Conservation (phyloP, 2,888 invertebrate species). For the Hydriomena furcata region DNA sequence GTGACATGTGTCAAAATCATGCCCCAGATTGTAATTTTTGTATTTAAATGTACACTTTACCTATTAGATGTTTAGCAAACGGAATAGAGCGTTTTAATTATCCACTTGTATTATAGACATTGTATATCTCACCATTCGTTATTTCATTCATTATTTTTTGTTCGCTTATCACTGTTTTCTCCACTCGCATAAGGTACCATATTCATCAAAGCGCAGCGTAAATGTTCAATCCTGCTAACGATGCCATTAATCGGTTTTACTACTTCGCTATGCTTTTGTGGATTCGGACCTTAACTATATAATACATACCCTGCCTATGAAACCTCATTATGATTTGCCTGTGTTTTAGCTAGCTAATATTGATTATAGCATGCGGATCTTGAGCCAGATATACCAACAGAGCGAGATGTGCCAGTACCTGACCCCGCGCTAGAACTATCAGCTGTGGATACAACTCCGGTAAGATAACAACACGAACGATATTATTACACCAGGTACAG, state of each 20-base stretch:
- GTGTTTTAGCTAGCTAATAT: conserved; percentile 17
- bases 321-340: conserved; percentile 7
- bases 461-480: conserved; percentile 29
- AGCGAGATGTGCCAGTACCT: conserved; percentile 15
- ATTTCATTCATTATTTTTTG: conserved; percentile 2
- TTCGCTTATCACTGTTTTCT: conserved; percentile 6
- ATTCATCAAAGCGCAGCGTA: not conserved
- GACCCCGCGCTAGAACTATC: conserved; percentile 23
- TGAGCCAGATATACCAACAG: conserved; percentile 38
- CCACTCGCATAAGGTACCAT: not conserved
- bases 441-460: conserved; percentile 37
- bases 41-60: too few species aligned
- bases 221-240: too few species aligned
- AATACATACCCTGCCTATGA: not conserved
- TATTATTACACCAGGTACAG: not conserved
- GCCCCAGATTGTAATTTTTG: too few species aligned
- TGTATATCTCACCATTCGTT: not conserved
- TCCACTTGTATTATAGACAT: not conserved
- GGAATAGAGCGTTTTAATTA: not conserved
- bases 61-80: not conserved
- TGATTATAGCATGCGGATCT: conserved; percentile 55
- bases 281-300: not conserved
- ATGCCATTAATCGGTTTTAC: not conserved
- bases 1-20: too few species aligned
- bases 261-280: conserved; percentile 1